These are phyloP conservation scores for Pelusios castaneus DNA, from an alignment of 2,113 vertebrate species.

Conservation along the genomic window DNA sequence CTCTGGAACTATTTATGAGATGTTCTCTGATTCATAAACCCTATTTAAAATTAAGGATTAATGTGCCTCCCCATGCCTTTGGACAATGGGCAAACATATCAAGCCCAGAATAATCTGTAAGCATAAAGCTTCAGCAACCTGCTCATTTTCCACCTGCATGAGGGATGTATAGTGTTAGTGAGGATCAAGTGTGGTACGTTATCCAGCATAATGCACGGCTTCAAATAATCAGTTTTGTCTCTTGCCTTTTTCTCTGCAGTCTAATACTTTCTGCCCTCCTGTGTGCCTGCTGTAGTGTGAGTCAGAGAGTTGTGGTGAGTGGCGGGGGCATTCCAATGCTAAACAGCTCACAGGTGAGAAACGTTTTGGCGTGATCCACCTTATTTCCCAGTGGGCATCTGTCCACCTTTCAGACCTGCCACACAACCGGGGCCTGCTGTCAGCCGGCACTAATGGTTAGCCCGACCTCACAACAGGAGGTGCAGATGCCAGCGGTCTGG, in stretches of 20 bases:
- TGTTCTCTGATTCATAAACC: background rate
- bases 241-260: background rate
- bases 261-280: background rate
- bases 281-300: background rate
- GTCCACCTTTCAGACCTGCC: background rate
- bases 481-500: background rate
- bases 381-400: background rate
- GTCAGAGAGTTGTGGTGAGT: too few relatives aligned
- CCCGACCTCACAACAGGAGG: background rate
- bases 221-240: background rate
- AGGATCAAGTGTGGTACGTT: background rate
- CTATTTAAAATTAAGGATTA: background rate
- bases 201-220: background rate
- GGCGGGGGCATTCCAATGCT: background rate
- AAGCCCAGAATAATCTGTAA: background rate
- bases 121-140: accelerated
- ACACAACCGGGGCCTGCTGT: background rate
- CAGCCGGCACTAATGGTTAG: background rate
- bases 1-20: background rate
- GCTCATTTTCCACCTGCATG: background rate
- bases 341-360: background rate
- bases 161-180: background rate
- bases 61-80: background rate
- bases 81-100: accelerated
- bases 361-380: background rate